phyloP scores from a whole-genome alignment of 1,140 invertebrate genomes.

The Halictus rubicundus region DNA sequence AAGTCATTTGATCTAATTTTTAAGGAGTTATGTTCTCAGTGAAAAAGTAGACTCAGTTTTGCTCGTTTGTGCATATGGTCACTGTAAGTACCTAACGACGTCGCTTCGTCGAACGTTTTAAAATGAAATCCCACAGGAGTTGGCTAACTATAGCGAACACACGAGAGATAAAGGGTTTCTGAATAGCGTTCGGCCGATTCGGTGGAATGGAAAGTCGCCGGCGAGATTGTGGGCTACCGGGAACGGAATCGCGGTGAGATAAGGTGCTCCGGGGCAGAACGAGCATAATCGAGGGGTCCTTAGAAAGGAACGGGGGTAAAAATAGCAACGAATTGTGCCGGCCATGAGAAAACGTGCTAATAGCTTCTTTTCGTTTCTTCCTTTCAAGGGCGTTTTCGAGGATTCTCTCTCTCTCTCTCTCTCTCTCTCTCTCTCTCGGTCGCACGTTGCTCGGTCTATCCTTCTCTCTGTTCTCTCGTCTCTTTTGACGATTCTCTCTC shows the following conservation, averaged over 20 bases:
- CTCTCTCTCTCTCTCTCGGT: slow-evolving; percentile 2
- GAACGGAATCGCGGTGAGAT: not conserved
- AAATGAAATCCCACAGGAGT: no score
- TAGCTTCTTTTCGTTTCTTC: slow-evolving; percentile 47
- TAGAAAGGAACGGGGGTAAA: slow-evolving; percentile 13
- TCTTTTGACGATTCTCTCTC: slow-evolving; percentile 27
- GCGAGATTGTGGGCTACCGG: not conserved
- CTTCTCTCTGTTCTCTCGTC: not conserved
- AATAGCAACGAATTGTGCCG: slow-evolving; percentile 20
- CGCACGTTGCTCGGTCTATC: not conserved
- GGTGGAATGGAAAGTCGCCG: no score
- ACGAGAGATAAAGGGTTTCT: not conserved
- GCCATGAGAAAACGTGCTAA: slow-evolving; percentile 38
- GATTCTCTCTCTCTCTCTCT: slow-evolving; percentile 6
- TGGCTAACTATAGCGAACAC: no score
- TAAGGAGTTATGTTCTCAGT: no score
- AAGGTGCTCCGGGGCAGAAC: not conserved
- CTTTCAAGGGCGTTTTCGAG: slow-evolving; percentile 45
- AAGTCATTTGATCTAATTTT: no score
- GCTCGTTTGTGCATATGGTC: no score
- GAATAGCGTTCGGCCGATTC: not conserved
- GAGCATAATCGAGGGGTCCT: not conserved
- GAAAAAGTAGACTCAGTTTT: no score
- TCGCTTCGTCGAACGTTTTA: no score
- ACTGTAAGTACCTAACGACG: no score